Percentiles rank a stretch among this genome's conserved stretches.
Conservation (phyloP, 2,888 invertebrate genomes). For the Tethea ocularis region DNA sequence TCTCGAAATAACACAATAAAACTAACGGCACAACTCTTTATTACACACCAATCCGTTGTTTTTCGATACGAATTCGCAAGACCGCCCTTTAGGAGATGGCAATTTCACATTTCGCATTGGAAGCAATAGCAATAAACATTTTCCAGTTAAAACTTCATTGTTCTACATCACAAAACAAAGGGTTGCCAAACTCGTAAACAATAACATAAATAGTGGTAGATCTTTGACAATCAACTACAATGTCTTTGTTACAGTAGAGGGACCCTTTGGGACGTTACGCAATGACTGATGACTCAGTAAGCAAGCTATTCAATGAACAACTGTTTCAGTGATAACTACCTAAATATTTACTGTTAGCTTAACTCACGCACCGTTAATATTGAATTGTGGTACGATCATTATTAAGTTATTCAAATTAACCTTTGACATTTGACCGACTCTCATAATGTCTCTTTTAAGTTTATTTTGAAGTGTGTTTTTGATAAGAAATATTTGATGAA, state of each 20-base stretch:
- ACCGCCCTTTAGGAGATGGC: conserved; percentile 10
- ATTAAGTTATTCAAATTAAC: conserved; percentile 11
- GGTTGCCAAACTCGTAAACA: conserved; percentile 55
- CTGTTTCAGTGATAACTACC: conserved; percentile 31
- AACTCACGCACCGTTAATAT: conserved; percentile 14
- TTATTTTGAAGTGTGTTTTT: background rate
- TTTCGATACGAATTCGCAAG: conserved; percentile 32
- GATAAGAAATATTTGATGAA: background rate
- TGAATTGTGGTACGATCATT: conserved; percentile 14
- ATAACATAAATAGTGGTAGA: conserved; percentile 56
- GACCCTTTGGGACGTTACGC: conserved; percentile 57
- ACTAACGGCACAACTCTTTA: conserved; percentile 34
- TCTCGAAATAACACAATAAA: conserved; percentile 27
- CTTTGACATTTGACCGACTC: conserved; percentile 17
- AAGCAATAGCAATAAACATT: conserved; percentile 52
- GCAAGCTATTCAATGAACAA: conserved; percentile 40
- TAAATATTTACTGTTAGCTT: conserved; percentile 42
- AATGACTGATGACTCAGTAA: conserved; percentile 63
- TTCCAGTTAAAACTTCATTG: conserved; percentile 50
- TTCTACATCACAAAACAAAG: conserved; percentile 57
- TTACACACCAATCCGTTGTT: conserved; percentile 23
- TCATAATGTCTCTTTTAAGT: conserved; percentile 3
- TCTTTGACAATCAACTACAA: conserved; percentile 46
- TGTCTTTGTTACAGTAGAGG: conserved; percentile 45
- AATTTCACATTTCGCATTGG: conserved; percentile 46